Evolutionary conservation across 2,797 vertebrate genomes (phyloP).

Genomic region (Poeciliopsis turneri): DNA sequence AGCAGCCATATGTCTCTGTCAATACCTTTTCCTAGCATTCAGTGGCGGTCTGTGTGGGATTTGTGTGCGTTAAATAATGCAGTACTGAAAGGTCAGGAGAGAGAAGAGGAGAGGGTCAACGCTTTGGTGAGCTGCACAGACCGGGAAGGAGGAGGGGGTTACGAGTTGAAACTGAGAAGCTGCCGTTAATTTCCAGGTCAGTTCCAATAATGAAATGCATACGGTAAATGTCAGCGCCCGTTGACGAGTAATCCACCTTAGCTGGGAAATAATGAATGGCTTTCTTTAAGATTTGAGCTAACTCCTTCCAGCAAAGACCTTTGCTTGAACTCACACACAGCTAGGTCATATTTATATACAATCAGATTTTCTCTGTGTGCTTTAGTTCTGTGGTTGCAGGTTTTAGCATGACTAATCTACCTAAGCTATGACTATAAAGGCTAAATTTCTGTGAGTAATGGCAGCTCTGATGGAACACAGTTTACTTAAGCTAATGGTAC

Average conservation of each 20-base stretch:
- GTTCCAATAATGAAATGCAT: slow-evolving; percentile 86
- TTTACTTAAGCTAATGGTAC: not conserved
- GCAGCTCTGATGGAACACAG: not conserved
- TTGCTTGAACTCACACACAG: slow-evolving; percentile 23
- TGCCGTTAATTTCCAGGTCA: slow-evolving; percentile 85
- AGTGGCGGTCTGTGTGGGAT: slow-evolving; percentile 78
- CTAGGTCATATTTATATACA: slow-evolving; percentile 56
- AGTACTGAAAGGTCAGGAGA: slow-evolving; percentile 82
- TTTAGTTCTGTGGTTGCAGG: slow-evolving; percentile 20
- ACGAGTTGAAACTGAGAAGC: slow-evolving; percentile 66
- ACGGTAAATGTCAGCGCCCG: slow-evolving; percentile 84
- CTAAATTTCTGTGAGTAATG: not conserved
- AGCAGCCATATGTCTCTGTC: slow-evolving; percentile 83
- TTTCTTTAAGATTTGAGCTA: slow-evolving; percentile 73
- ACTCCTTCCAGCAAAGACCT: slow-evolving; percentile 54
- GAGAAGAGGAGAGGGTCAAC: slow-evolving; percentile 76
- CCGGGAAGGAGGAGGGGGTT: not conserved
- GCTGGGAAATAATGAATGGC: slow-evolving; percentile 83
- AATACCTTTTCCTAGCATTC: slow-evolving; percentile 80
- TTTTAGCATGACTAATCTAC: slow-evolving; percentile 18
- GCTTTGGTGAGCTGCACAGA: slow-evolving; percentile 66
- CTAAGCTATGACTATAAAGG: not conserved
- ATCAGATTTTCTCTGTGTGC: slow-evolving; percentile 24
- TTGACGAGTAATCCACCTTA: slow-evolving; percentile 78
- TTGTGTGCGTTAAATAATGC: slow-evolving; percentile 86